Conservation (phyloP, 35 echinoderm and acorn worm genomes). For the Ptychodera flava region DNA sequence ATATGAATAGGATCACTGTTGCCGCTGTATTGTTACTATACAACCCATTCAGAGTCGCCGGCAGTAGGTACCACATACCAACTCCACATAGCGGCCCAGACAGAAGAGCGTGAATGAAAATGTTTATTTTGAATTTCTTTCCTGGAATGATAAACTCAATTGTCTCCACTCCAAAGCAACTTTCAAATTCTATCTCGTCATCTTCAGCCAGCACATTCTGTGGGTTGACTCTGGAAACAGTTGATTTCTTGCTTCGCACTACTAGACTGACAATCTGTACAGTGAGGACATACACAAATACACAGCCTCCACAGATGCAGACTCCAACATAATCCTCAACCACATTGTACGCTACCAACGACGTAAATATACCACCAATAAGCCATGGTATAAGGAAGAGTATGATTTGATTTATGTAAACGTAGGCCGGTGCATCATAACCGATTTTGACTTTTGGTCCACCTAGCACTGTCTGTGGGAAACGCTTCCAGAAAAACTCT, state of each 20-base stretch:
- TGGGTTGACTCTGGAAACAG: constrained; percentile 15
- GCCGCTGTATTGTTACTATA: constrained; percentile 49
- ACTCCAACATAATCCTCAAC: constrained; percentile 11
- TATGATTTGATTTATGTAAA: constrained; percentile 72
- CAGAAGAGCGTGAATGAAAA: constrained; percentile 61
- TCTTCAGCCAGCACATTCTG: constrained; percentile 79
- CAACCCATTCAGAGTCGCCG: constrained; percentile 59
- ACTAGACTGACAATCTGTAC: neutral
- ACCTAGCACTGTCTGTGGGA: constrained; percentile 71
- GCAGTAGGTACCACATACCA: constrained; percentile 72
- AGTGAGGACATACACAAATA: neutral
- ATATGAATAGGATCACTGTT: constrained; percentile 63
- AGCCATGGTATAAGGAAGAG: constrained; percentile 73
- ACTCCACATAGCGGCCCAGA: constrained; percentile 63
- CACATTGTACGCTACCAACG: constrained; percentile 45
- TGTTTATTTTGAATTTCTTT: constrained; percentile 82
- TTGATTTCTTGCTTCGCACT: neutral
- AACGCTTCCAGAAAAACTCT: constrained; percentile 76
- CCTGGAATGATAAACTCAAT: constrained; percentile 68
- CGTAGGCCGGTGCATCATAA: constrained; percentile 63
- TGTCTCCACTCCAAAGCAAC: constrained; percentile 46
- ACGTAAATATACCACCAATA: constrained; percentile 67
- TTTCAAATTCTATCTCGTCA: constrained; percentile 94
- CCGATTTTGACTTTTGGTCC: constrained; percentile 64
- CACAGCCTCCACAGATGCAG: constrained; percentile 35